These are phyloP conservation scores for Hassar affinis DNA, from an alignment of 2,113 vertebrate species.

Conservation along the genomic window DNA sequence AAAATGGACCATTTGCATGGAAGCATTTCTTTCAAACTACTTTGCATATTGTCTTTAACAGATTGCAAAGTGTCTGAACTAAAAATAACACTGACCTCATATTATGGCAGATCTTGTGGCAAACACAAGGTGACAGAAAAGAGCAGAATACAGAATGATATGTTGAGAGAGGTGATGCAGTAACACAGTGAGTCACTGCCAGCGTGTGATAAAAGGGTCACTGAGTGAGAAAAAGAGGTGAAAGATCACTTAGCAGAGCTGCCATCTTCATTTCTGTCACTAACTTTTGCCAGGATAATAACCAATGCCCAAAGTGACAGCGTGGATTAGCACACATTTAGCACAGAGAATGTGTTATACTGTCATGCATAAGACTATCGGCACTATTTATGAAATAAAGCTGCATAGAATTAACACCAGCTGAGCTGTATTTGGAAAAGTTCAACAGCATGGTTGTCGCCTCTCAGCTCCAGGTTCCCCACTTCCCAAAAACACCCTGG, in stretches of 20 bases:
- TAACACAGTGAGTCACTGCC: constrained; percentile 24
- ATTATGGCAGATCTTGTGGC: constrained; percentile 7
- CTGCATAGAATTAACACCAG: background rate
- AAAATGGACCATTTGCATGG: background rate
- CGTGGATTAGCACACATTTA: background rate
- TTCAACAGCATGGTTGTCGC: too few relatives aligned
- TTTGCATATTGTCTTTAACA: constrained; percentile 21
- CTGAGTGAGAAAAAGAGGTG: constrained; percentile 14
- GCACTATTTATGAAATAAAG: background rate
- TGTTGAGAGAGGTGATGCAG: background rate
- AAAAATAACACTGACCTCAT: constrained; percentile 37
- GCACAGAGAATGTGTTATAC: background rate
- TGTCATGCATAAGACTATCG: background rate
- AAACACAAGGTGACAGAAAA: constrained; percentile 39
- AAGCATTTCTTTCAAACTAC: constrained; percentile 3
- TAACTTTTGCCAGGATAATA: constrained; percentile 10
- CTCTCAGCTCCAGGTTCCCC: too few relatives aligned
- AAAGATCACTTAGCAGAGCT: constrained; percentile 42
- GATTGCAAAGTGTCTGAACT: constrained; percentile 19
- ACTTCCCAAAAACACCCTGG: too few relatives aligned
- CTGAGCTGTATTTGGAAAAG: background rate
- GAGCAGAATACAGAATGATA: constrained; percentile 29
- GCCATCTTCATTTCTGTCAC: constrained; percentile 31
- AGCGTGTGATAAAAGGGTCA: constrained; percentile 28
- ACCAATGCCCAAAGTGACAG: background rate